Evolutionary conservation across 2,797 vertebrate species (phyloP), one percentile per base, ranked within the genome.

Genomic region (Alfaro cultratus): DNA sequence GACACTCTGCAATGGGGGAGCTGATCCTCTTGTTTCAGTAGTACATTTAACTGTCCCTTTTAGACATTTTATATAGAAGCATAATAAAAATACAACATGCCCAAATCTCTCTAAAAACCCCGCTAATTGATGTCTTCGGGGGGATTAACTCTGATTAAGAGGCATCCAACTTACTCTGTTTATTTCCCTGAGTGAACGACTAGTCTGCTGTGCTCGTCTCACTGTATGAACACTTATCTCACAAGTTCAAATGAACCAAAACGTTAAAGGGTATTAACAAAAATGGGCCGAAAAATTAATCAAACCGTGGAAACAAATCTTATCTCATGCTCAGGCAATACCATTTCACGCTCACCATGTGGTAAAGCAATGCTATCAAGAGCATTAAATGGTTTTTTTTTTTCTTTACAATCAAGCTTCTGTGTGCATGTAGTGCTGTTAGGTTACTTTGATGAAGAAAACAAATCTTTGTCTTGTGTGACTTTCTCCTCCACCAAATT

Each of bases 111-210:
- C 26, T 70, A 45, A 68, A 70, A 43, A 43, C 41, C 67, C 67
- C 11, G 43, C 39, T 70, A 43, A 45, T 70, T 70, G 45, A 70
- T n/a, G 67, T 70, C 41, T 70, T 70, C 36, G n/a, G 73, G 53
- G 51, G 73, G 36, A 53, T 75, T 55, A 75, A 41, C 51, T 75
- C 51, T n/a, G 55, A 57, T 75, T 75, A 55, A 43, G 73, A 55
- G 39, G 73, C 51, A 29, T 43, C 39, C 55, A 57, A 75, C 73
- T 75, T 70, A n/a, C 34, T 29, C 36, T 57, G 12, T 29, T 55
- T 75, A 55, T 53, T 16, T 55, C 73, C 73, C 36, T 43, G 26
- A 41, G 73, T 70, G 67, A 70, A 45, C 12, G 26, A 41, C 18
- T 26, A 70, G 67, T 70, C 41, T 45, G 67, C 67, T 70, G 67